These are phyloP conservation scores for Lagria hirta DNA, from an alignment of 2,888 invertebrate genomes.

Conservation along the genomic window DNA sequence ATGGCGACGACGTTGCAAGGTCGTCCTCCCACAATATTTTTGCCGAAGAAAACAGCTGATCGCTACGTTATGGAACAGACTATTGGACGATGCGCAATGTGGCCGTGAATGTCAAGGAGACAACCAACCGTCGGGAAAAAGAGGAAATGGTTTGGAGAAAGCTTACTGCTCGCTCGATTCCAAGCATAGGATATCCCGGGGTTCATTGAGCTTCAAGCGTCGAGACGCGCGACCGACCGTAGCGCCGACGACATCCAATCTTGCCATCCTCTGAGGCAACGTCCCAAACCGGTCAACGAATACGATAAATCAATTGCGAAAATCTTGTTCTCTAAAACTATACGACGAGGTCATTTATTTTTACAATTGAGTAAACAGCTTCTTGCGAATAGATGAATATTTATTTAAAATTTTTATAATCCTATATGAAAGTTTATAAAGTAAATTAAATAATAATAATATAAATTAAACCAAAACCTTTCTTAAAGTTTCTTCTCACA, in stretches of 20 bases:
- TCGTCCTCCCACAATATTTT: conserved; percentile 40
- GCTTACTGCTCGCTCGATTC: too few relatives aligned
- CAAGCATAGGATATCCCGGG: conserved; percentile 8
- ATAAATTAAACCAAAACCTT: too few relatives aligned
- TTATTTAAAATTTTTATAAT: too few relatives aligned
- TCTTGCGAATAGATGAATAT: too few relatives aligned
- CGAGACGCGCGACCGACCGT: conserved; percentile 25
- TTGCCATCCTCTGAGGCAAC: conserved; percentile 33
- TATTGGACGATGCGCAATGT: conserved; percentile 21
- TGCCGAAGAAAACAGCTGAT: conserved; percentile 32
- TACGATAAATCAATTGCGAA: conserved; percentile 37
- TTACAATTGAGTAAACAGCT: too few relatives aligned
- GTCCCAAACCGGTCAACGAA: conserved; percentile 32
- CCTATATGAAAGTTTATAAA: too few relatives aligned
- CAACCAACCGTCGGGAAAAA: conserved; percentile 15
- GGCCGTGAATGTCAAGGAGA: conserved; percentile 37
- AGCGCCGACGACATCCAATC: conserved; percentile 29
- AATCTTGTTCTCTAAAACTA: too few relatives aligned
- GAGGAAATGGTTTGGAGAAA: conserved; percentile 12
- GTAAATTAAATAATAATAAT: too few relatives aligned
- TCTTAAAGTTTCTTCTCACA: too few relatives aligned
- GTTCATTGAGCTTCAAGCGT: conserved; percentile 26
- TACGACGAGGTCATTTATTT: too few relatives aligned
- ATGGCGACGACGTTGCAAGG: conserved; percentile 35
- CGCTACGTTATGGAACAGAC: conserved; percentile 21